Evolutionary conservation across 2,888 invertebrate species (phyloP).

Genomic region (Agrotis ipsilon): DNA sequence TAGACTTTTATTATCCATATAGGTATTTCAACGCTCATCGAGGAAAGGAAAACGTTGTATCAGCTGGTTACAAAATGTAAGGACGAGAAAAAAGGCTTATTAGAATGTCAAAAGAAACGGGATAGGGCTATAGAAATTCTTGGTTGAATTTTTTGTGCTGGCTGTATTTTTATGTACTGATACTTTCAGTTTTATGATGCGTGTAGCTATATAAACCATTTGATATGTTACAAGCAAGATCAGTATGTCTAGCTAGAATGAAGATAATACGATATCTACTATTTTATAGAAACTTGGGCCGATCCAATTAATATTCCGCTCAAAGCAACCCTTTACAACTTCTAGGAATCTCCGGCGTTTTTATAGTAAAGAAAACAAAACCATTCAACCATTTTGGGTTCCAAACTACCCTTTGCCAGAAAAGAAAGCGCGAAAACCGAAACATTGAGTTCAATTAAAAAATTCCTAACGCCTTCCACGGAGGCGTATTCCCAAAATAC

Average conservation of each 20-base stretch:
- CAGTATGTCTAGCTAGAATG: background rate
- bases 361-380: conserved; percentile 19
- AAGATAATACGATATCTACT: background rate
- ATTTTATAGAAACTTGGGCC: background rate
- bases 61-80: conserved; percentile 59
- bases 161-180: conserved; percentile 28
- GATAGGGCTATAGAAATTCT: conserved; percentile 23
- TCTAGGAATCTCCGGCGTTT: background rate
- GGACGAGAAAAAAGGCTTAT: conserved; percentile 49
- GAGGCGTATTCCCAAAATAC: conserved; percentile 62
- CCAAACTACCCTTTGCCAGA: conserved; percentile 18
- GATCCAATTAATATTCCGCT: conserved; percentile 18
- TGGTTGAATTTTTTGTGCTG: conserved; percentile 4
- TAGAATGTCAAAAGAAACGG: conserved; percentile 42
- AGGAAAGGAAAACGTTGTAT: conserved; percentile 55
- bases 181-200: background rate
- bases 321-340: background rate
- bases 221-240: background rate
- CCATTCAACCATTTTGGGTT: conserved; percentile 18
- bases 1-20: conserved; percentile 72
- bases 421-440: conserved; percentile 38
- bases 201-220: background rate
- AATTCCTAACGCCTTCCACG: conserved; percentile 39
- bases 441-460: conserved; percentile 60
- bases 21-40: conserved; percentile 63